Conservation (phyloP, 2,113 vertebrate genomes). For the Leucosticte australis region DNA sequence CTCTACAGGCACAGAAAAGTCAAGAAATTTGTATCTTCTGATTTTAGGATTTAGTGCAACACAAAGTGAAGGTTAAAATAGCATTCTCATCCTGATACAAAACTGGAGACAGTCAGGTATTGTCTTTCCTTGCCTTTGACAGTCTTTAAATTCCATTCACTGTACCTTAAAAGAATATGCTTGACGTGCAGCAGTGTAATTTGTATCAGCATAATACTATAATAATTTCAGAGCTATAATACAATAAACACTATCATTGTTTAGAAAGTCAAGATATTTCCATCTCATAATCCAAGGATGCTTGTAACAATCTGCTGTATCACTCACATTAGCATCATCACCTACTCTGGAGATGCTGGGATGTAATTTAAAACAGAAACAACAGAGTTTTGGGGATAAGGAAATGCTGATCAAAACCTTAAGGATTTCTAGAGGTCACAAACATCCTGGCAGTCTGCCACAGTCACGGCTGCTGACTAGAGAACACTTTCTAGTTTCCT, state of each 20-base stretch:
- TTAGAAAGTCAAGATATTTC: slow-evolving; percentile 25
- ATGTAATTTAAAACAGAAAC: slow-evolving; percentile 36
- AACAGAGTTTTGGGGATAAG: background rate
- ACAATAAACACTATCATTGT: background rate
- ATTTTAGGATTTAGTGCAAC: background rate
- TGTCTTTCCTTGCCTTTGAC: slow-evolving; percentile 26
- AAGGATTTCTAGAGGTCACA: slow-evolving; percentile 6
- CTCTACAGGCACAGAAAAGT: background rate
- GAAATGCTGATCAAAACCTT: slow-evolving; percentile 11
- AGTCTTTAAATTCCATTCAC: background rate
- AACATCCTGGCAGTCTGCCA: background rate
- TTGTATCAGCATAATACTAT: background rate
- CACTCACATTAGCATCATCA: slow-evolving; percentile 29
- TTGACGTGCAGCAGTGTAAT: background rate
- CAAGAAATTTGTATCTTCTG: background rate
- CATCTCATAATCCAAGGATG: slow-evolving; percentile 22
- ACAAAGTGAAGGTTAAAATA: background rate
- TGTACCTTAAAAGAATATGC: background rate
- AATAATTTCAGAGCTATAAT: slow-evolving; percentile 7
- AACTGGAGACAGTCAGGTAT: background rate
- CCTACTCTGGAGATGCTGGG: background rate
- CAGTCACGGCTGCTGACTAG: background rate
- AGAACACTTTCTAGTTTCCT: background rate
- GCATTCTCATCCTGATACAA: background rate
- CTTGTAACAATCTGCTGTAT: slow-evolving; percentile 37